Base-by-base conservation (phyloP, 2,113 vertebrate species). In the Trogon melanurus region DNA sequence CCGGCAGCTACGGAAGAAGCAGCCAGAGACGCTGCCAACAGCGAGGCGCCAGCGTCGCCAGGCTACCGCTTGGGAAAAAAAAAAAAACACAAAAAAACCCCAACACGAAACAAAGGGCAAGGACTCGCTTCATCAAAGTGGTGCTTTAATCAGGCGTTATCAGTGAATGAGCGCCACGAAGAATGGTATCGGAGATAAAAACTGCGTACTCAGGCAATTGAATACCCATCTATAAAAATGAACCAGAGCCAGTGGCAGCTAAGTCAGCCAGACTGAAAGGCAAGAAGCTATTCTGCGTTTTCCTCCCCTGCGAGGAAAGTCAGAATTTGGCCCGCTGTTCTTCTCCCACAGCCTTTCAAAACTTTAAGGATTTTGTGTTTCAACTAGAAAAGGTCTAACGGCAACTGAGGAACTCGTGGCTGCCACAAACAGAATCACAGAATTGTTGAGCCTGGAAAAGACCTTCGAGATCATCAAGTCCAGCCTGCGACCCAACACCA, bases 141-240 rank as follows among this genome's bases (percentile, higher is more conserved):
- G 56, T 9, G 17, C 47, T 84, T 91, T 54, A 70, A 83, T 57
- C 79, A 72, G 61, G 67, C 38, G 79, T 92, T 93, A 88, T 91
- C 91, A 85, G 72, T 36, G 57, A 93, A 45, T 15, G 48, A 65
- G 27, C 32, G 58, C 48, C 65, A 80, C 23, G n/a, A 34, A 82
- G 53, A 85, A 75, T 21, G 54, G 38, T 76, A 64, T 80, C 83
- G 48, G 64, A 79, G 90, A 94, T 69, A 93, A 94, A 94, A 90
- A 38, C 54, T 87, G 71, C 80, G 45, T 44, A 53, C 13, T 57
- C 67, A 80, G 67, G 88, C 79, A 92, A 62, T 14, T 60, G 57
- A 66, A 76, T 70, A 16, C 23, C 25, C 73, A 19, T 18, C 58
- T 13, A 62, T 16, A 87, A 73, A 73, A 69, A 73, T 15, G 29